Percentiles rank a stretch among this genome's conserved stretches.
phyloP scores from a whole-genome alignment of 64 coral and sea anemone genomes.

The Porites australiensis region DNA sequence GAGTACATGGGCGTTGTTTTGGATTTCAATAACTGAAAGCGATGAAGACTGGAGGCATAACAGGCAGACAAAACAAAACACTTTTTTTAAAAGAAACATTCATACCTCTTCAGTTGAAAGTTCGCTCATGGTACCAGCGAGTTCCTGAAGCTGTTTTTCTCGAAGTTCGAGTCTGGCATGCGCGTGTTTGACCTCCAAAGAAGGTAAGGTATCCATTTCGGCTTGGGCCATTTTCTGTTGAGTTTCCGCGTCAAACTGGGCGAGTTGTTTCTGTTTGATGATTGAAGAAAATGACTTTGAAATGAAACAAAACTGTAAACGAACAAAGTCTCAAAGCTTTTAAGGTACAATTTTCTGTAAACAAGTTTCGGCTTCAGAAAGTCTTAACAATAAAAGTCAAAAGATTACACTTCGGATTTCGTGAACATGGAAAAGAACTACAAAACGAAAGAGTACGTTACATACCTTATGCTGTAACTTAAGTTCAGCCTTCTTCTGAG shows the following conservation, averaged over 20 bases:
- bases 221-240: conserved; percentile 77
- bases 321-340: too few relatives aligned
- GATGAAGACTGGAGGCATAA: neutral
- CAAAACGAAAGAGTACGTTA: neutral
- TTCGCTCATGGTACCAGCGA: conserved; percentile 98
- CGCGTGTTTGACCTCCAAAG: conserved; percentile 96
- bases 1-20: neutral
- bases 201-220: conserved; percentile 84
- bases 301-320: too few relatives aligned
- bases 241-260: conserved; percentile 84
- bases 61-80: neutral
- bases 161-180: conserved; percentile 88
- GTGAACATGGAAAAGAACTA: too few relatives aligned
- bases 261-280: conserved; percentile 85
- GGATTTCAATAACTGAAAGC: too few relatives aligned
- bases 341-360: too few relatives aligned
- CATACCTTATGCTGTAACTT: conserved; percentile 96
- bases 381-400: too few relatives aligned
- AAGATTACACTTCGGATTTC: too few relatives aligned
- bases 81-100: too few relatives aligned
- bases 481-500: conserved; percentile 91
- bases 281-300: neutral
- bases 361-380: too few relatives aligned
- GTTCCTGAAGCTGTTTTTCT: conserved; percentile 93
- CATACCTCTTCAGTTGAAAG: conserved; percentile 93